phyloP scores from a whole-genome alignment of 2,888 invertebrate species.

The Sphaerophoria taeniata region DNA sequence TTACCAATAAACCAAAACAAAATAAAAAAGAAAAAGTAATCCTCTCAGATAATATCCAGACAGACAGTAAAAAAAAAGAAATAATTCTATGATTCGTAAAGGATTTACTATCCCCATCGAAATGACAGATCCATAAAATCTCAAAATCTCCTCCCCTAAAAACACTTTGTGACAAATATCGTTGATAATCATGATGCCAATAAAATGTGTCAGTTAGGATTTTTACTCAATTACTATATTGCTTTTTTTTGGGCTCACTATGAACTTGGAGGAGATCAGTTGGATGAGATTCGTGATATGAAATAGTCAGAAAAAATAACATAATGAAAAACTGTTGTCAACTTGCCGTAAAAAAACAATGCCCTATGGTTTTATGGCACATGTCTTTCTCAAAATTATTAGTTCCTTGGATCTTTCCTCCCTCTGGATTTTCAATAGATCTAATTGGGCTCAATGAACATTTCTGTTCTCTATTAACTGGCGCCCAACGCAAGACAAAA shows the following conservation, averaged over 20 bases:
- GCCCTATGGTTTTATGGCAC: conserved; percentile 26
- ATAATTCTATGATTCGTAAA: conserved; percentile 46
- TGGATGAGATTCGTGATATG: conserved; percentile 4
- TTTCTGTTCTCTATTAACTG: neutral
- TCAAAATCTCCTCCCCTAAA: conserved; percentile 49
- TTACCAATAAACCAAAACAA: conserved; percentile 69
- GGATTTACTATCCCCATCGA: conserved; percentile 66
- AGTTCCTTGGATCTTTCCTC: too few relatives aligned
- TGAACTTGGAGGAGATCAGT: conserved; percentile 15
- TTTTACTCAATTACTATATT: conserved; percentile 71
- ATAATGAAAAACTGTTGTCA: neutral
- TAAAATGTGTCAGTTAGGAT: conserved; percentile 75
- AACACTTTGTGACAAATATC: conserved; percentile 73
- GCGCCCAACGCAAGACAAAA: neutral
- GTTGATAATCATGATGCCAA: conserved; percentile 73
- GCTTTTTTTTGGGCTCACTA: neutral
- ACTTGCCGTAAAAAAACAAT: neutral
- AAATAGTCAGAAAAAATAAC: conserved; percentile 5
- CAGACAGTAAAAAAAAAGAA: neutral
- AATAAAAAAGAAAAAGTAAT: neutral
- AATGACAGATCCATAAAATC: conserved; percentile 68
- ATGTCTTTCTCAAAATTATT: neutral
- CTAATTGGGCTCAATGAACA: too few relatives aligned
- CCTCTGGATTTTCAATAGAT: too few relatives aligned
- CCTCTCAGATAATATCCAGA: neutral